Conservation (phyloP, 2,797 vertebrate species). For the Gymnopithys bicolor region DNA sequence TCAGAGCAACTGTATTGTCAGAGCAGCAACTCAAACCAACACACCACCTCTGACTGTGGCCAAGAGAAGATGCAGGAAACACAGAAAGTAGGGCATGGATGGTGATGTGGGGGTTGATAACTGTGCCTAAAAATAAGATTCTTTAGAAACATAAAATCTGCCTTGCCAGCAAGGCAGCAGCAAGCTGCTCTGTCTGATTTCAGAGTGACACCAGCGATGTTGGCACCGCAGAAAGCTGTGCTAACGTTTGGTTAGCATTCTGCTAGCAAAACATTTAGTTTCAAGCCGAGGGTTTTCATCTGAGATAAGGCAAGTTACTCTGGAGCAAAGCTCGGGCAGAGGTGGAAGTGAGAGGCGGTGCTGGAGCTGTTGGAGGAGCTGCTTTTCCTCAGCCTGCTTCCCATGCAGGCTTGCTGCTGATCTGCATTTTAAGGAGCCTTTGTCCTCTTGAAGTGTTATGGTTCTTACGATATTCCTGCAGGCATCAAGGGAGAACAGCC, state of each 20-base stretch:
- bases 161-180: constrained; percentile 12
- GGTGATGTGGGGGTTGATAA: neutral
- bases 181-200: constrained; percentile 27
- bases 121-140: constrained; percentile 60
- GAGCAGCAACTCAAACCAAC: neutral
- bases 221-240: neutral
- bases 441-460: neutral
- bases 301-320: neutral
- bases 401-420: neutral
- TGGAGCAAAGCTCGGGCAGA: neutral
- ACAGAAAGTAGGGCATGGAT: constrained; percentile 48
- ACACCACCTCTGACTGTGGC: neutral
- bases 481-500: neutral
- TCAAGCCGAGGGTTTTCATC: neutral
- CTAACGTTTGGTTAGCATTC: neutral
- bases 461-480: neutral
- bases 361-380: neutral
- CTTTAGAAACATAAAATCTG: constrained; percentile 51
- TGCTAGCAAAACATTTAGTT: neutral
- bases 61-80: constrained; percentile 26
- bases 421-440: neutral
- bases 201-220: neutral
- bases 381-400: neutral
- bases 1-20: neutral
- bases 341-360: neutral